phyloP scores from a whole-genome alignment of 2,797 vertebrate genomes.

The Corythornis leucogaster region DNA sequence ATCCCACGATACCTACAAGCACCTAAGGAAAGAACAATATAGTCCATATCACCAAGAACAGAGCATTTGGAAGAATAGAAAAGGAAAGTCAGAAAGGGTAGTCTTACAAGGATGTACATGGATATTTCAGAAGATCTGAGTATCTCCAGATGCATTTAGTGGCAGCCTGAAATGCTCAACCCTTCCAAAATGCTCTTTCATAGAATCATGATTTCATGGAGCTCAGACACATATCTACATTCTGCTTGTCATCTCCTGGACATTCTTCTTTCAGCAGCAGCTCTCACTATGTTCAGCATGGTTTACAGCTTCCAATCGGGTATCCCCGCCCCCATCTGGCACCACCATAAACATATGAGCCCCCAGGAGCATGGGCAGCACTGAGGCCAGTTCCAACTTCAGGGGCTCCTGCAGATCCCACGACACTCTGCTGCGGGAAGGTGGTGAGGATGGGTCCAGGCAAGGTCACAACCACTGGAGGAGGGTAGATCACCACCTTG shows the following conservation, averaged over 20 bases:
- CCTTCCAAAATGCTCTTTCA: background rate
- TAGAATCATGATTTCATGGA: background rate
- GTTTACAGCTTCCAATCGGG: background rate
- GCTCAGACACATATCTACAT: background rate
- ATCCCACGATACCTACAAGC: background rate
- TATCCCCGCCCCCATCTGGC: constrained; percentile 45
- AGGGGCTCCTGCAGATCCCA: constrained; percentile 17
- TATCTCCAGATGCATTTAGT: background rate
- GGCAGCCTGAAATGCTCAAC: background rate
- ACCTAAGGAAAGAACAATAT: background rate
- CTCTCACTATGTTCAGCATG: background rate
- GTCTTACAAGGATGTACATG: background rate
- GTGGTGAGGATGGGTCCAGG: constrained; percentile 62
- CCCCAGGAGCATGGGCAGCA: background rate
- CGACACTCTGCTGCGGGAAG: constrained; percentile 32
- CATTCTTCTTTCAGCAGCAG: background rate
- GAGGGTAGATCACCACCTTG: constrained; percentile 54
- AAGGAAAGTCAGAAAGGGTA: background rate
- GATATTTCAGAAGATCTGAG: background rate
- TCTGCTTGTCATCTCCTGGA: background rate
- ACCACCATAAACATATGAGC: background rate
- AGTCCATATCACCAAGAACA: background rate
- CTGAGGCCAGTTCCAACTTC: background rate
- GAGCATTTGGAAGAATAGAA: background rate
- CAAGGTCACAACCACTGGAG: constrained; percentile 19